A percentile compares a stretch with the other conserved stretches of the same genome.
Evolutionary conservation across 2,888 invertebrate species (phyloP).

Genomic region (Ommatoiulus sabulosus): DNA sequence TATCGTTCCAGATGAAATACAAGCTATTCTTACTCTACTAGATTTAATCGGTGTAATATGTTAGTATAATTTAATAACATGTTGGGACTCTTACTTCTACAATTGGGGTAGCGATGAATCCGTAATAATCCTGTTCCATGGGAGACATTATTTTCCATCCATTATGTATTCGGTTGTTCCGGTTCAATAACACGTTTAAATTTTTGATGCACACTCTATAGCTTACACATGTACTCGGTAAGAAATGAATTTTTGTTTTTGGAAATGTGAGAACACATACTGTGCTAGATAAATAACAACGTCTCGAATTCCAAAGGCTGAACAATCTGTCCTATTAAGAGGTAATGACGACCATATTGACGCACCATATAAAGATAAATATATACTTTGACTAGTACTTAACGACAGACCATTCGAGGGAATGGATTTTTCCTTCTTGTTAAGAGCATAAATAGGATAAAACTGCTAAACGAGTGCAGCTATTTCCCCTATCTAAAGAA

Average conservation of each 20-base stretch:
- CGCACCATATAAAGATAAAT: background rate
- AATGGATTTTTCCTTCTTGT: background rate
- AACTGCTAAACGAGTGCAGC: background rate
- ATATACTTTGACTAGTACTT: background rate
- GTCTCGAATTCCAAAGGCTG: background rate
- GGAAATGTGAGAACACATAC: background rate
- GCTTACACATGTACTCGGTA: background rate
- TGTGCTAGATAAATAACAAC: background rate
- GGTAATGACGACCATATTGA: background rate
- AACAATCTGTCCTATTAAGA: background rate
- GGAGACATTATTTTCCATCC: too few species aligned
- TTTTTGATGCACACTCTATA: too few species aligned
- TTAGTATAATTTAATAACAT: too few species aligned
- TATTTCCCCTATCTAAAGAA: background rate
- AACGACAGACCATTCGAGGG: background rate
- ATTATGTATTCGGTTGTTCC: too few species aligned
- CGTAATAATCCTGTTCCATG: too few species aligned
- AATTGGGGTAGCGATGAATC: too few species aligned
- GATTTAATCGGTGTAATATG: too few species aligned
- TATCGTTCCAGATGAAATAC: too few species aligned
- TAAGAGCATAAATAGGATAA: background rate
- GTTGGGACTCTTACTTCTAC: too few species aligned
- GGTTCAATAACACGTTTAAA: too few species aligned
- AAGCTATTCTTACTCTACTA: too few species aligned
- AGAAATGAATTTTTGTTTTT: background rate